Evolutionary conservation across 2,888 invertebrate species (phyloP).

Genomic region (Drosophila kuntzei): DNA sequence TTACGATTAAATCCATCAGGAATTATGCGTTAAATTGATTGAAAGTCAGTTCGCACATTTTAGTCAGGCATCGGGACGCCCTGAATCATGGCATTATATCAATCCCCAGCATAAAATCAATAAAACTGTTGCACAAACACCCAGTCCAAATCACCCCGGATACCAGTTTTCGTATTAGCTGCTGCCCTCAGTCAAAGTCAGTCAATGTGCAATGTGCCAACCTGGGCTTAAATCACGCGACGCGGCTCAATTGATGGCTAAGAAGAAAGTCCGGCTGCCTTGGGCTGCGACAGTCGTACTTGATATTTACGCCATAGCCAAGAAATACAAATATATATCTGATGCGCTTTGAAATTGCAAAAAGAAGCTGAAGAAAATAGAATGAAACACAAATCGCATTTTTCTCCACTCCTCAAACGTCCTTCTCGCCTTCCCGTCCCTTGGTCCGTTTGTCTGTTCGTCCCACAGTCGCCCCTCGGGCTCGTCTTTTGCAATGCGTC

Average conservation of each 20-base stretch:
- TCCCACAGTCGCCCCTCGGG: background rate
- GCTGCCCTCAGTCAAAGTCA: constrained; percentile 63
- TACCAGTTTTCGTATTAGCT: constrained; percentile 40
- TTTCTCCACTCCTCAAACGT: constrained; percentile 2
- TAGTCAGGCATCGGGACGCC: constrained; percentile 34
- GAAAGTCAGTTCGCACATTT: constrained; percentile 79
- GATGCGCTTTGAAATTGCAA: constrained; percentile 37
- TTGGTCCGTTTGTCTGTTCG: background rate
- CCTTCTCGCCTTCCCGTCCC: background rate
- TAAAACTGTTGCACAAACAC: constrained; percentile 62
- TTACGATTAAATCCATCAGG: constrained; percentile 84
- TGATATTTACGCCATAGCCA: constrained; percentile 44
- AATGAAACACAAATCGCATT: constrained; percentile 23
- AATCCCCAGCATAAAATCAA: constrained; percentile 71
- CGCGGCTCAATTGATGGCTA: constrained; percentile 54
- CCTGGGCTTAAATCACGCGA: constrained; percentile 53
- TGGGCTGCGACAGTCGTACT: constrained; percentile 35
- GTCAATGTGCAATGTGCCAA: constrained; percentile 36
- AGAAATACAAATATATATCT: constrained; percentile 69
- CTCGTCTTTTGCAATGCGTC: constrained; percentile 27
- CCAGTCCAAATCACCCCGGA: background rate
- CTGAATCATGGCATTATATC: constrained; percentile 75
- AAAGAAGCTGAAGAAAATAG: constrained; percentile 3
- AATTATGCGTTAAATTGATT: constrained; percentile 85
- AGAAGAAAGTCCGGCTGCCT: constrained; percentile 31